Evolutionary conservation across 1,140 invertebrate species (phyloP).

Genomic region (Calephelis nemesis): DNA sequence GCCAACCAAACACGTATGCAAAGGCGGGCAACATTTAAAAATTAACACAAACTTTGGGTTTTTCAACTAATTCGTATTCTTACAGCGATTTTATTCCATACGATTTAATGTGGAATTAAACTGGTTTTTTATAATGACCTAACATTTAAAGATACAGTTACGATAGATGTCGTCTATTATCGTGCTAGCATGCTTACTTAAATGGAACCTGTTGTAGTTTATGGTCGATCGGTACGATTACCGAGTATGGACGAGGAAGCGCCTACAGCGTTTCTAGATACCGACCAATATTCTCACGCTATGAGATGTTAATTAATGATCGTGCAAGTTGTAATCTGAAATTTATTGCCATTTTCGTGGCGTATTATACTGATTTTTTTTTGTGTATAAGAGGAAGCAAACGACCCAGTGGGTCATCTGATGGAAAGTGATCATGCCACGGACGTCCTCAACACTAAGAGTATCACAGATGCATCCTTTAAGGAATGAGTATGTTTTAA

Average conservation of each 20-base stretch:
- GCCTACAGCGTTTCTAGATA: slow-evolving; percentile 4
- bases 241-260: slow-evolving; percentile 2
- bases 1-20: too few species aligned
- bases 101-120: background rate
- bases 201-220: slow-evolving; percentile 11
- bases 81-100: too few species aligned
- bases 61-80: too few species aligned
- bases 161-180: slow-evolving; percentile 4
- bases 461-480: too few species aligned
- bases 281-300: slow-evolving; percentile 6
- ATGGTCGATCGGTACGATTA: slow-evolving; percentile 8
- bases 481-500: too few species aligned
- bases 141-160: slow-evolving; percentile 1
- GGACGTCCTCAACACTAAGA: too few species aligned
- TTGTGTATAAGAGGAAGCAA: background rate
- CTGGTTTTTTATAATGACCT: background rate
- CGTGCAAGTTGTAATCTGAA: background rate
- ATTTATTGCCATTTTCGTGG: background rate
- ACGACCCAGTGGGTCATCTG: too few species aligned
- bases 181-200: background rate
- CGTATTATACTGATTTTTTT: background rate
- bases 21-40: too few species aligned
- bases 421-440: too few species aligned
- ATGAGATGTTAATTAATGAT: slow-evolving; percentile 12
- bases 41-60: too few species aligned